Base-by-base conservation (phyloP, 92 coral and sea anemone genomes). In the Epizoanthus rinbou region DNA sequence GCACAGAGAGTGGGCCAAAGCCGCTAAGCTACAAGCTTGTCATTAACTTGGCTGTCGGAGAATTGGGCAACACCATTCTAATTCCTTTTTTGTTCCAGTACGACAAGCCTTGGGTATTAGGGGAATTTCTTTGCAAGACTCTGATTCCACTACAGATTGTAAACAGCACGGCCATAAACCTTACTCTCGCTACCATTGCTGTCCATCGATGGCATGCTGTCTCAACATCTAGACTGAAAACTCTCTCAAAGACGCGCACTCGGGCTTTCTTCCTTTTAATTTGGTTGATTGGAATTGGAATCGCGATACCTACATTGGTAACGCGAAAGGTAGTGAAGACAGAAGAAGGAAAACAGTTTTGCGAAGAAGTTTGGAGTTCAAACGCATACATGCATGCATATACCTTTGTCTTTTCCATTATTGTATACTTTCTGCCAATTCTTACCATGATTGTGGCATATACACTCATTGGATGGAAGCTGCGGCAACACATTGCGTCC, bases 21-120 rank as follows among this genome's bases (percentile, higher is more conserved):
- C 92, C 94, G 33, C 85, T 91, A 50, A 76, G 81, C 18, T 91
- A 91, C 35, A 78, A 84, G 66, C 69, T 91, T 60, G 94, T 91
- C 18, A 89, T 90, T 0, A 91, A 82, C 71, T 73, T 91, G 86
- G 94, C 94, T 64, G 90, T 88, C 6, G 91, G 85, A 17, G 94
- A 91, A 37, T 69, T 91, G 21, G 41, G 88, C 58, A 88, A 87
- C 19, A 81, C 94, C 0, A 13, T 91, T 5, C 86, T 89, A 68
- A 83, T 73, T 10, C 90, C 90, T 1, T 91, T 91, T 22, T 0
- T 73, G 53, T 69, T 91, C 54, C 14, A 10, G 54, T 50, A 50
- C 54, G 9, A 50, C 54, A 50, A 50, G 54, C 54, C 54, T 6
- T 91, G 94, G 94, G 39, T 85, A 31, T 91, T 88, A 28, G 94